Conservation (phyloP, 2,888 invertebrate species). For the Troides oblongomaculatus region DNA sequence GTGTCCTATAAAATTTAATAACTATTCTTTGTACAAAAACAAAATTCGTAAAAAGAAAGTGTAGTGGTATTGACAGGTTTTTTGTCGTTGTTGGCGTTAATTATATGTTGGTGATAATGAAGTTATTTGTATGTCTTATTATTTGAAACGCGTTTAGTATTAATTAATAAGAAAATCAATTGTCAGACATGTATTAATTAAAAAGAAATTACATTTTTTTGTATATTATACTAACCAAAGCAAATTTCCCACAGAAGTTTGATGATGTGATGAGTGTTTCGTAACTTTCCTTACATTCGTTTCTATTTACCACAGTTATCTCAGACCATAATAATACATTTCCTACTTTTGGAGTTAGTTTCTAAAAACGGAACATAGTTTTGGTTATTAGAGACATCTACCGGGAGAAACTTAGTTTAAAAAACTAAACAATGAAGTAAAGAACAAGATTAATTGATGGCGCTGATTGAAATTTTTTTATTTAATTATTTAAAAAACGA, state of each 20-base stretch:
- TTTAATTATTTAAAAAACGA: not conserved
- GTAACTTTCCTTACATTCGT: slow-evolving; percentile 43
- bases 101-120: too few species aligned
- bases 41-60: too few species aligned
- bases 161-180: too few species aligned
- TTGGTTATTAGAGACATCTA: slow-evolving; percentile 32
- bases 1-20: too few species aligned
- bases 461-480: slow-evolving; percentile 19
- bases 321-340: slow-evolving; percentile 48
- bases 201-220: not conserved
- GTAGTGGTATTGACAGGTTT: too few species aligned
- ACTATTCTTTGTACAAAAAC: too few species aligned
- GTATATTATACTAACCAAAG: slow-evolving; percentile 42
- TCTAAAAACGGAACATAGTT: slow-evolving; percentile 40
- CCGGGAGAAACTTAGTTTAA: not conserved
- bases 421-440: not conserved
- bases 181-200: not conserved
- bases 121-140: too few species aligned
- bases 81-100: too few species aligned
- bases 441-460: slow-evolving; percentile 31
- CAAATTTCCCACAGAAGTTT: slow-evolving; percentile 57
- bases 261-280: slow-evolving; percentile 45
- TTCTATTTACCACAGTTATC: slow-evolving; percentile 46
- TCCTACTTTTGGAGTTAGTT: slow-evolving; percentile 38
- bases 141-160: too few species aligned